Conservation (phyloP, 2,888 invertebrate species). For the Willowsia nigromaculata region DNA sequence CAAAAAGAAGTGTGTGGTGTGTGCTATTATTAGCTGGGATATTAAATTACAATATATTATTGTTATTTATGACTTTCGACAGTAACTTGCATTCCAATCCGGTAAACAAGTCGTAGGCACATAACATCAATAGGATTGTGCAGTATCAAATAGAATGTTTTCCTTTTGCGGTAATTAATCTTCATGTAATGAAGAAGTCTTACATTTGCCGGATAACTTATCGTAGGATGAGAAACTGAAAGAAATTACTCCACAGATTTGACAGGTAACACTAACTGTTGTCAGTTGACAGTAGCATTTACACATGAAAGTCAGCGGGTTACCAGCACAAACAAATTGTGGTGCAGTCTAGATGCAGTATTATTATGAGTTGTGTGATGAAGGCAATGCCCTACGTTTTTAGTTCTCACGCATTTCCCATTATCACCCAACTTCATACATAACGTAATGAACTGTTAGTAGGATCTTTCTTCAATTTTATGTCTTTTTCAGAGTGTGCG, state of each 20-base stretch:
- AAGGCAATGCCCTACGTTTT: slow-evolving; percentile 49
- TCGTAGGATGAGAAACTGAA: neutral
- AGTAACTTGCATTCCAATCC: neutral
- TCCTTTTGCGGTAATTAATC: neutral
- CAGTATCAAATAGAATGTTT: too few relatives aligned
- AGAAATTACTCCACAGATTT: neutral
- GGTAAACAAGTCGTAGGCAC: too few relatives aligned
- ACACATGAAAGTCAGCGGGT: slow-evolving; percentile 26
- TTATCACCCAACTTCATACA: slow-evolving; percentile 28
- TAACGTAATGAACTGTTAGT: slow-evolving; percentile 12
- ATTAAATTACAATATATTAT: neutral
- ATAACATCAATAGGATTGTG: too few relatives aligned
- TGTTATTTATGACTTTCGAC: slow-evolving; percentile 23
- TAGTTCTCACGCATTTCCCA: slow-evolving; percentile 54
- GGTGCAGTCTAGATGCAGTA: neutral
- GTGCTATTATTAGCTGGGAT: neutral
- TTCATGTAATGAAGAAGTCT: neutral
- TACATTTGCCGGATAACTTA: neutral
- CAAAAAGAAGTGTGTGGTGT: neutral
- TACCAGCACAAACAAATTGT: neutral
- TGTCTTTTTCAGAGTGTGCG: neutral
- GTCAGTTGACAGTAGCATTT: neutral
- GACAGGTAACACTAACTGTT: slow-evolving; percentile 20
- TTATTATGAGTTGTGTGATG: neutral
- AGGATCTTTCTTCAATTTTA: neutral